Evolutionary conservation across 2,797 vertebrate species (phyloP).

Genomic region (Etheostoma nigrum): DNA sequence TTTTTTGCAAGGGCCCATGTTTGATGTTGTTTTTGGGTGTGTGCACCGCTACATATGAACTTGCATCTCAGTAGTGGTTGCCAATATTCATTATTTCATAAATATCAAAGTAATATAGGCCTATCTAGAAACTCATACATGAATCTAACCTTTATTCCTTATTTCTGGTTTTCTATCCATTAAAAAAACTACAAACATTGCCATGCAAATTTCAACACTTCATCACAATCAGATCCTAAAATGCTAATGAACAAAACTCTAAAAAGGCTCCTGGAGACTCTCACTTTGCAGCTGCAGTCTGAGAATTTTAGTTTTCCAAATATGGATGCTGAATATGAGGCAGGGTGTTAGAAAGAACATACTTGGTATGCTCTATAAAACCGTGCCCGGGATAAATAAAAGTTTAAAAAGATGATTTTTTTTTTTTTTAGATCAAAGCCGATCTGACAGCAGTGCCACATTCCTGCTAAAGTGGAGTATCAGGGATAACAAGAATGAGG

Average conservation of each 20-base stretch:
- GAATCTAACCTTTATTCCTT: not conserved
- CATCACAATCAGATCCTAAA: not conserved
- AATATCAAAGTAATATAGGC: not conserved
- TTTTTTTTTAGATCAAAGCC: conserved; percentile 15
- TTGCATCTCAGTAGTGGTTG: conserved; percentile 14
- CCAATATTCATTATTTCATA: conserved; percentile 24
- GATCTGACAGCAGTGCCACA: conserved; percentile 49
- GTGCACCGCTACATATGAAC: conserved; percentile 1
- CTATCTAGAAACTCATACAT: conserved; percentile 3
- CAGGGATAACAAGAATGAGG: conserved; percentile 10
- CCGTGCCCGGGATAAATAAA: conserved; percentile 40
- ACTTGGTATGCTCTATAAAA: conserved; percentile 20
- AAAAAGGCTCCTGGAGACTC: conserved; percentile 19
- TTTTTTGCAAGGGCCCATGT: not conserved
- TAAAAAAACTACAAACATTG: conserved; percentile 11
- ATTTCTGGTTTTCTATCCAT: conserved; percentile 1
- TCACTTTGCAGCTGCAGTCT: conserved; percentile 10
- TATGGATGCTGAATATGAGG: conserved; percentile 34
- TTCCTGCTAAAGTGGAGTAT: conserved; percentile 54
- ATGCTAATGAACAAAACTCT: conserved; percentile 27
- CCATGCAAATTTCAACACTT: not conserved
- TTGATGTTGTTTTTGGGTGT: conserved; percentile 19
- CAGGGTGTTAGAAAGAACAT: conserved; percentile 14
- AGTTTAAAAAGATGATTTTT: conserved; percentile 40
- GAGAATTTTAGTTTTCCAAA: conserved; percentile 26